A percentile compares a stretch with the other conserved stretches of the same genome.
phyloP scores from a whole-genome alignment of 1,140 invertebrate genomes.

The Temnothorax curvispinosus region DNA sequence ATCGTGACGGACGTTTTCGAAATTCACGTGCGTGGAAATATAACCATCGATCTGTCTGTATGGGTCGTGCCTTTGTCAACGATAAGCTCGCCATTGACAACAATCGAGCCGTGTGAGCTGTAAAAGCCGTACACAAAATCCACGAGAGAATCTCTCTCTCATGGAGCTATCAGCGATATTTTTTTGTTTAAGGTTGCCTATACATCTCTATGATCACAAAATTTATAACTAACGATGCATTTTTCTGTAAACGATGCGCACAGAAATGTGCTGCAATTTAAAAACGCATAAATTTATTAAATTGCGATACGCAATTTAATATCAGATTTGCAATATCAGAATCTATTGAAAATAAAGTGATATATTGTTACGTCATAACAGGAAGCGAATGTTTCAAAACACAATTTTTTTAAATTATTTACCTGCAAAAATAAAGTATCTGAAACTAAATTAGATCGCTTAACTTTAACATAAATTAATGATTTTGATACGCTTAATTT shows the following conservation, averaged over 20 bases:
- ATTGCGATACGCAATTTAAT: background rate
- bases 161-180: conserved; percentile 29
- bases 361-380: background rate
- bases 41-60: conserved; percentile 60
- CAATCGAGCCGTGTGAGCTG: conserved; percentile 53
- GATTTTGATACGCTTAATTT: background rate
- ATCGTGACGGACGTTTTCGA: conserved; percentile 56
- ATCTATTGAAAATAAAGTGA: background rate
- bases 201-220: background rate
- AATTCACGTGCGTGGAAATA: conserved; percentile 58
- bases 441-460: background rate
- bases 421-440: background rate
- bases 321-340: background rate
- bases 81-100: conserved; percentile 57
- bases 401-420: background rate
- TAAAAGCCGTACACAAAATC: conserved; percentile 44
- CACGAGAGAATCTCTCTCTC: conserved; percentile 30
- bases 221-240: background rate
- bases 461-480: background rate
- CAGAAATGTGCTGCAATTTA: background rate
- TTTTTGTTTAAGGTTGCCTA: conserved; percentile 40
- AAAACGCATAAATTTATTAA: conserved; percentile 21
- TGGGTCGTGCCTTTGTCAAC: conserved; percentile 57
- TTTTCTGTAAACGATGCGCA: conserved; percentile 11
- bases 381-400: background rate